Percentiles rank a stretch among this genome's conserved stretches.
Conservation (phyloP, 2,797 vertebrate genomes). For the Cynopterus sphinx region DNA sequence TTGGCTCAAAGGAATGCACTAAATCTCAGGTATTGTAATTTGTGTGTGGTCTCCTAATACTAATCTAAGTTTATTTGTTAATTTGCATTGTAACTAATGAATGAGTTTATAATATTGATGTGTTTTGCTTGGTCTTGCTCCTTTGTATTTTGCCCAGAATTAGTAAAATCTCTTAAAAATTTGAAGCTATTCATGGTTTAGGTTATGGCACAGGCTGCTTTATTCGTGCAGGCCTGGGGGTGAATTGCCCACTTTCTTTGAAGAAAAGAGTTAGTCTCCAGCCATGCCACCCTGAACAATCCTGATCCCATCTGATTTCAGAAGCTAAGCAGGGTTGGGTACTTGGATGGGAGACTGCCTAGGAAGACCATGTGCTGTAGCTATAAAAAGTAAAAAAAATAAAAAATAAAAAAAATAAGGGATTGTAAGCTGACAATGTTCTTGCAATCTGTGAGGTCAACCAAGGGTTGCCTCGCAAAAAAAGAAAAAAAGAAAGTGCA, state of each 20-base stretch:
- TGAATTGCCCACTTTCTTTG: background rate
- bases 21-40: constrained; percentile 97
- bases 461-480: no score
- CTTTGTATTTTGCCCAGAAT: constrained; percentile 38
- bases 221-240: background rate
- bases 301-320: no score
- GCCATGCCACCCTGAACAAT: no score
- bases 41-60: constrained; percentile 84
- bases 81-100: constrained; percentile 79
- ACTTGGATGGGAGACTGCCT: no score
- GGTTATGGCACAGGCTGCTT: background rate
- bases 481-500: background rate
- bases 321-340: no score
- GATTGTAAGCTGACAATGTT: no score
- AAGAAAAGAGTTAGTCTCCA: background rate
- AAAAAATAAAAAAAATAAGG: no score
- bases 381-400: no score
- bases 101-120: constrained; percentile 65
- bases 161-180: background rate
- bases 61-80: constrained; percentile 75
- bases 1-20: constrained; percentile 96
- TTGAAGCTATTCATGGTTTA: background rate
- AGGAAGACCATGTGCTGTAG: no score
- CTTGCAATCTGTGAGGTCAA: no score
- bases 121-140: constrained; percentile 56